A percentile compares a stretch with the other conserved stretches of the same genome.
Conservation (phyloP, 2,888 invertebrate genomes). For the Morpho helenor region DNA sequence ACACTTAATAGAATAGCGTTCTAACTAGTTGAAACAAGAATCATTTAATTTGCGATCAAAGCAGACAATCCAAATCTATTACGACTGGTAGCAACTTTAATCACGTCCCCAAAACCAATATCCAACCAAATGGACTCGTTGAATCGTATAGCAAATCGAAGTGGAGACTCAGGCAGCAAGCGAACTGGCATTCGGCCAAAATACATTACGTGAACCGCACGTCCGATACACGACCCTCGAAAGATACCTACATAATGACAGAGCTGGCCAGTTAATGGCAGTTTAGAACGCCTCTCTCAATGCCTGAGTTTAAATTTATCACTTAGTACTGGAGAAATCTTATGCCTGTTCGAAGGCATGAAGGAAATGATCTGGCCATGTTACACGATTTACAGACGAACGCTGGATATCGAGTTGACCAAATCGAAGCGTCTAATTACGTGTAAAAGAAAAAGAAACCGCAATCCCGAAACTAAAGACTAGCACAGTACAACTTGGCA, state of each 20-base stretch:
- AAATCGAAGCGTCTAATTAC: too few species aligned
- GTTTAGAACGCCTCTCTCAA: constrained; percentile 16
- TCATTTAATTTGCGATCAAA: constrained; percentile 15
- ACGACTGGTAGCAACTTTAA: constrained; percentile 24
- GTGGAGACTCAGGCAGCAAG: constrained; percentile 25
- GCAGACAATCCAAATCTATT: constrained; percentile 18
- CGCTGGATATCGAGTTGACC: too few species aligned
- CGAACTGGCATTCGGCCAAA: constrained; percentile 28
- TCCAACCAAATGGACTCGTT: constrained; percentile 29
- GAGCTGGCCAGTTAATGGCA: constrained; percentile 20
- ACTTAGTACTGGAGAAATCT: background rate
- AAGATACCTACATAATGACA: constrained; percentile 28
- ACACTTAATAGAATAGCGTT: background rate
- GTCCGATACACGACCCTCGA: constrained; percentile 27
- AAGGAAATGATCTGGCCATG: too few species aligned
- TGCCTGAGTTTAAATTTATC: constrained; percentile 4
- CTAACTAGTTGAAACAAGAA: constrained; percentile 9
- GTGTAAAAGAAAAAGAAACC: too few species aligned
- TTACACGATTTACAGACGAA: too few species aligned
- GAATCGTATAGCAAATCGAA: constrained; percentile 30
- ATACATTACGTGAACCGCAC: constrained; percentile 29
- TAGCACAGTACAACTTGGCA: too few species aligned
- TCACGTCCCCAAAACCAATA: constrained; percentile 32
- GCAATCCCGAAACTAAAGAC: too few species aligned
- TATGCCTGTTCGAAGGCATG: too few species aligned